Base-by-base conservation (phyloP, 2,797 vertebrate species). In the Chiroxiphia lanceolata region DNA sequence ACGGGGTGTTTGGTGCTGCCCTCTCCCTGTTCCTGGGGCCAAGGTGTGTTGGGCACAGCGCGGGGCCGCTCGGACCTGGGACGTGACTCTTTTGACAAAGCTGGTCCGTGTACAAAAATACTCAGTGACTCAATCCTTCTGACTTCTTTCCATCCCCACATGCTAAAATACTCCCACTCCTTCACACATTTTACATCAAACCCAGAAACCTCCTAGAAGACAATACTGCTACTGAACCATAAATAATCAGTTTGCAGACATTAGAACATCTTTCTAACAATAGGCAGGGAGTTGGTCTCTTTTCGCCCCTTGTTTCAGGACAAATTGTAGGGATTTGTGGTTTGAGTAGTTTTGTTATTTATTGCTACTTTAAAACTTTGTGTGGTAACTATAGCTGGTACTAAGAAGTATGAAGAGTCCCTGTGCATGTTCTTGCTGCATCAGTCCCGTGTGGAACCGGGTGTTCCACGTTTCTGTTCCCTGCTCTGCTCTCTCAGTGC, bases 91-190 rank as follows among this genome's bases (percentile, higher is more conserved):
- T 93, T 56, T 82, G 85, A 64, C 70, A 90, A 36, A 79, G 64
- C 53, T 93, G 63, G 10, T 53, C 83, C 48, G 0, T 27, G 64
- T 75, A 77, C 68, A 94, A 95, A 97, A 95, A 95, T 94, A 93
- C 42, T 74, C 64, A 87, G 0, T 96, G 96, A 94, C 78, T 96
- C 92, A 94, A 44, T 76, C 54, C 80, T 84, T 60, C 80, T 59
- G 64, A 85, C 63, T 94, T 75, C 75, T 92, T 84, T 92, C 93
- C 88, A 85, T 89, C 75, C 88, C 93, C 94, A 92, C 92, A 84
- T 95, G 96, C 89, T 94, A 47, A 90, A 93, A 75, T 54, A 74
- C 93, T 91, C 96, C 95, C 70, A 93, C 94, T 87, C 67, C 59
- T 93, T 94, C 94, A 64, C 91, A 94, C 71, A 71, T 84, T 84